Percentiles rank a stretch among this genome's conserved stretches.
Evolutionary conservation across 2,888 invertebrate species (phyloP).

Genomic region (Thyatira batis): DNA sequence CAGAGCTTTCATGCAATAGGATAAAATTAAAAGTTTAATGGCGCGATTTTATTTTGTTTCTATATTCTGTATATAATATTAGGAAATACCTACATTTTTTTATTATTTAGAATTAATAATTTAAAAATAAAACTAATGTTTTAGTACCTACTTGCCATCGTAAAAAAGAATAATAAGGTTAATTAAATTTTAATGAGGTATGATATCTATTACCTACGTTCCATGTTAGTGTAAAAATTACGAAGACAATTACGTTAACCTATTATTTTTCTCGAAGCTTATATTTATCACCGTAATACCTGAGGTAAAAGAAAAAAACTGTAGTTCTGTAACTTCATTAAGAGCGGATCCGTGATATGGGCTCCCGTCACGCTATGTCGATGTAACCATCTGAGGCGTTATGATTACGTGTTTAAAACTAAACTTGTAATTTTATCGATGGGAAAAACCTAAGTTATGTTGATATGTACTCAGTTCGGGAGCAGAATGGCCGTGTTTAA

Average conservation of each 20-base stretch:
- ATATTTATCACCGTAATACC: constrained; percentile 1
- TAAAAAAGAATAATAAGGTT: too few species aligned
- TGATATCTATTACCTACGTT: too few species aligned
- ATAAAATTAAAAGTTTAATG: constrained; percentile 32
- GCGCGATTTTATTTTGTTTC: neutral
- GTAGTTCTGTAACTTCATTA: constrained; percentile 33
- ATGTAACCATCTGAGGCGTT: constrained; percentile 17
- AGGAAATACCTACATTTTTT: too few species aligned
- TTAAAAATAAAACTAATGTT: too few species aligned
- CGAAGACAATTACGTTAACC: neutral
- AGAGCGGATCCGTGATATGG: constrained; percentile 32
- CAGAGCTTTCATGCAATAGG: constrained; percentile 10
- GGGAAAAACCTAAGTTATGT: too few species aligned
- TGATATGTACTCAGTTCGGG: too few species aligned
- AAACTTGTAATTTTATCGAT: constrained; percentile 4
- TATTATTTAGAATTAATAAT: too few species aligned
- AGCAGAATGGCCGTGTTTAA: too few species aligned
- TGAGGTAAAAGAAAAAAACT: constrained; percentile 30
- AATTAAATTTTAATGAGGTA: too few species aligned
- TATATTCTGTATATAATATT: too few species aligned
- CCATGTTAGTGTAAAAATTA: too few species aligned
- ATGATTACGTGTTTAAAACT: neutral
- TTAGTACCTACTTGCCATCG: too few species aligned
- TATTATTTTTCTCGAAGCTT: neutral
- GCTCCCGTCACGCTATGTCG: constrained; percentile 33